phyloP scores from a whole-genome alignment of 2,888 invertebrate species.

The Microplitis manilae region DNA sequence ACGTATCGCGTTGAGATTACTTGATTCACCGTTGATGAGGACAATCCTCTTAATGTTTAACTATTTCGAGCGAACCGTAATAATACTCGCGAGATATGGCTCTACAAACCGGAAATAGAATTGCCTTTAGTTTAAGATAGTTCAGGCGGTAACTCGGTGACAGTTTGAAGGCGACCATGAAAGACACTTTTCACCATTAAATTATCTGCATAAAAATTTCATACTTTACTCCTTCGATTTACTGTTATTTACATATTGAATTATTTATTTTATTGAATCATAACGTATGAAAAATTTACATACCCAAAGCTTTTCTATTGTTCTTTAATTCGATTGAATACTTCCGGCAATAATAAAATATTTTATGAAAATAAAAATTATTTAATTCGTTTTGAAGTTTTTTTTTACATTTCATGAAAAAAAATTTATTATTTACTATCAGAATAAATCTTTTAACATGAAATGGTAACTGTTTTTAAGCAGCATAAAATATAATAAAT shows the following conservation, averaged over 20 bases:
- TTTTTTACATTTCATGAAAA: too few species aligned
- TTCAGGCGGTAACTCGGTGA: conserved; percentile 10
- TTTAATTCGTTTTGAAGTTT: too few species aligned
- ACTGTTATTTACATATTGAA: neutral
- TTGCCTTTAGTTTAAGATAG: conserved; percentile 17
- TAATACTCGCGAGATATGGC: conserved; percentile 24
- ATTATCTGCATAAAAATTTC: conserved; percentile 15
- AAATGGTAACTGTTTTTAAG: too few species aligned
- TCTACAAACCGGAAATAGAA: conserved; percentile 29
- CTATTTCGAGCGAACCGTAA: conserved; percentile 34
- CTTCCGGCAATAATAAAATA: too few species aligned
- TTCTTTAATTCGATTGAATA: neutral
- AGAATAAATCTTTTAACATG: too few species aligned
- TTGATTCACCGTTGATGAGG: conserved; percentile 43
- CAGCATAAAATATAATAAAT: too few species aligned
- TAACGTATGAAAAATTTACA: conserved; percentile 5
- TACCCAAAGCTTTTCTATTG: neutral
- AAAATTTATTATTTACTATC: too few species aligned
- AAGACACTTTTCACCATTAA: conserved; percentile 19
- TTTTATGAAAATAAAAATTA: too few species aligned
- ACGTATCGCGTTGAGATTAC: conserved; percentile 44
- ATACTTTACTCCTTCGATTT: neutral
- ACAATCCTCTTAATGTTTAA: conserved; percentile 49
- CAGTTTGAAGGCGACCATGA: neutral
- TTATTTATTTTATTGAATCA: neutral